Base-by-base conservation (phyloP, 2,888 invertebrate species). In the Apodemia hepburni region DNA sequence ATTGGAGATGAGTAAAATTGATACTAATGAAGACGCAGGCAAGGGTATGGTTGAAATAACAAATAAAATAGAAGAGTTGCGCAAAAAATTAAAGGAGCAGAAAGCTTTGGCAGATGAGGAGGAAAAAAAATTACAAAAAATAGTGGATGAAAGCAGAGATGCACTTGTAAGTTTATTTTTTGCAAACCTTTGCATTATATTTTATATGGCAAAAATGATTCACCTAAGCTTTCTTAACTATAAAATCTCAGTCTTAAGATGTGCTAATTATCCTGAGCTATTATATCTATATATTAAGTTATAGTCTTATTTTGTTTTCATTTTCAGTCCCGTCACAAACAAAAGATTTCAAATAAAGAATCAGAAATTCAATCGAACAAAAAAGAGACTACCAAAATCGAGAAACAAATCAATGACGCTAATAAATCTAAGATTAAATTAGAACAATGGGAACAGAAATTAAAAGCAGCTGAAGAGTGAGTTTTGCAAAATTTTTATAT, bases 311-410 rank as follows among this genome's bases (percentile, higher is more conserved):
- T n/a, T 45, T n/a, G 6, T 45, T n/a, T 45, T 45, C 6, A n/a
- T 45, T 45, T 45, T 45, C 83, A 93, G 78, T 93, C 94, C 0
- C 92, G 93, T 66, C 90, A 94, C 47, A 94, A 95, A 74, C 95
- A 95, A 76, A 94, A 94, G 73, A 93, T 95, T 63, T 81, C 87
- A 3, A 87, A 93, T 18, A 95, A 95, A 75, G 92, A 92, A 63
- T 82, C 87, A 8, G 93, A 94, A 71, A 88, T 93, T 22, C 75
- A 76, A 22, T 92, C 93, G 49, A 89, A 91, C 57, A 93, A 93
- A 71, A 85, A 85, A 49, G 94, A 95, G 69, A 84, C 93, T 0
- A 78, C 82, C 0, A 92, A 92, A 69, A 79, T 84, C 45, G 93
- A 92, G 66, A 83, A 84, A 58, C 93, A 95, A 70, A 93, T 96